Evolutionary conservation across 2,113 vertebrate species (phyloP).

Genomic region (Tamias sibiricus): DNA sequence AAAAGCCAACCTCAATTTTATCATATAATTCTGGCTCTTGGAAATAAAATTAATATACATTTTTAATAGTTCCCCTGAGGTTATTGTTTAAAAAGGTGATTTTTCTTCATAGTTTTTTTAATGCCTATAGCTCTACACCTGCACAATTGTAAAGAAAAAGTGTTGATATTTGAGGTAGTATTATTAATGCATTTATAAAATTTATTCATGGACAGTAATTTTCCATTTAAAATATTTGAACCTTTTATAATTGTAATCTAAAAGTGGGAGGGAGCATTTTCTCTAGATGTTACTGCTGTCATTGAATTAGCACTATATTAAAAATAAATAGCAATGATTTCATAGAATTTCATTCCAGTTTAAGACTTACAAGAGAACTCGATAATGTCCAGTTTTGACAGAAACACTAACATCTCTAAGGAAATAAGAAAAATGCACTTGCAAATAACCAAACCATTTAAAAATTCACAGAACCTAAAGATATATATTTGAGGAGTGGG

Average conservation of each 20-base stretch:
- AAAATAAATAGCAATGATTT: not conserved
- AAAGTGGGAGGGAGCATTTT: not conserved
- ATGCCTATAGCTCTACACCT: not conserved
- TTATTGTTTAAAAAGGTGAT: not conserved
- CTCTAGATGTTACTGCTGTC: conserved; percentile 12
- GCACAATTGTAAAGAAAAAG: not conserved
- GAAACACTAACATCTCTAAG: not conserved
- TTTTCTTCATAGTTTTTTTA: not conserved
- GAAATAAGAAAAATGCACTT: not conserved
- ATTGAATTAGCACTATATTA: conserved; percentile 48
- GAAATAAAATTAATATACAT: not conserved
- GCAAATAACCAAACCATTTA: not conserved
- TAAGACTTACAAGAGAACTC: conserved; percentile 26
- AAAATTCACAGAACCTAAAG: not conserved
- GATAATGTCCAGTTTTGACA: conserved; percentile 50
- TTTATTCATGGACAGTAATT: not conserved
- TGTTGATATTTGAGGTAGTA: not conserved
- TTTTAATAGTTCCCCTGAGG: not conserved
- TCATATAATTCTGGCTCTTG: not conserved
- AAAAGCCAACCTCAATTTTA: not conserved
- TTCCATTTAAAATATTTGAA: not conserved
- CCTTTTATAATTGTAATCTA: not conserved
- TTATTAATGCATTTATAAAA: conserved; percentile 14
- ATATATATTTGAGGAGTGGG: not conserved
- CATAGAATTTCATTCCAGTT: not conserved